Evolutionary conservation across 2,113 vertebrate genomes (phyloP), one percentile per base, ranked within the genome.

Genomic region (Macaca fascicularis): DNA sequence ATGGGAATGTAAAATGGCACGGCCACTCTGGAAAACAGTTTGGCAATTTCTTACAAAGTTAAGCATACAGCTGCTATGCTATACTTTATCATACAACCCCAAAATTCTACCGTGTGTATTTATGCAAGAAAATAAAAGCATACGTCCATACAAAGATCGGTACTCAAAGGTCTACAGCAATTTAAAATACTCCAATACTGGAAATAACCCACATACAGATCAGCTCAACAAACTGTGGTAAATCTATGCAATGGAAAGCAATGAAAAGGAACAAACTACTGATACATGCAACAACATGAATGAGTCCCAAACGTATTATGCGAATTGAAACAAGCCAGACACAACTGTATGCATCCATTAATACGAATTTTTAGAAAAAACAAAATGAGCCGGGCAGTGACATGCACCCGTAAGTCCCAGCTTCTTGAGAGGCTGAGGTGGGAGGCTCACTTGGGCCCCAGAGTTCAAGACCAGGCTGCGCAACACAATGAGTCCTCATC

Each of bases 151-250:
- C 35, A 90, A 96, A 93, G 32, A 45, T 13, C 40, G 70, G 35
- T 72, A 89, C 13, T 67, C 30, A 43, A 82, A 95, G 87, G 70
- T 78, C 89, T 64, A 83, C 2, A 57, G 57, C 4, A 88, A 6
- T 19, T 91, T 96, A 78, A 87, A 82, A 69, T n/a, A 91, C 25
- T 67, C 45, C 35, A 80, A 95, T 95, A 93, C 35, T 16, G 3
- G n/a, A 74, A 87, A 14, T 45, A 80, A 93, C 20, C 40, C 59
- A 72, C 79, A 79, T 64, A 64, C 55, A 40, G 13, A 69, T 70
- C 74, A 89, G 84, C 45, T 92, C 45, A 85, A 95, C 6, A 64
- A 93, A 90, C 1, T 76, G 6, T 35, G 40, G 57, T 89, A 59
- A 82, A 82, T 50, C 2, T 59, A 70, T 27, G 75, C 8, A 80